Evolutionary conservation across 1,140 invertebrate species (phyloP).

Genomic region (Lasioglossum albipes): DNA sequence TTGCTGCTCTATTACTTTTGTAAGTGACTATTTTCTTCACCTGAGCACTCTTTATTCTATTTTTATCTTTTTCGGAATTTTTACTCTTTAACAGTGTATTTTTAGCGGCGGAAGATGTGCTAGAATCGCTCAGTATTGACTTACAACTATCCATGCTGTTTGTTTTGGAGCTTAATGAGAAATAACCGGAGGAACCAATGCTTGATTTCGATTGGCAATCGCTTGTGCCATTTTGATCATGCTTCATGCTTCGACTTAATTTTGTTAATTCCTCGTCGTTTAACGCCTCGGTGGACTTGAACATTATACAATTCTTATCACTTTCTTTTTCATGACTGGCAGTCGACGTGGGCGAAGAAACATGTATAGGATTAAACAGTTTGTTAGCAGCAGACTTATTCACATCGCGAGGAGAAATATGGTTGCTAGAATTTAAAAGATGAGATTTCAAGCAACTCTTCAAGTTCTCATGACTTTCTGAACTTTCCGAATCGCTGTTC

Average conservation of each 20-base stretch:
- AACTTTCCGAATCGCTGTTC: conserved; percentile 71
- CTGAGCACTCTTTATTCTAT: conserved; percentile 83
- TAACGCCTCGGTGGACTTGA: not conserved
- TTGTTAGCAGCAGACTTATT: conserved; percentile 46
- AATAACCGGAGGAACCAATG: conserved; percentile 53
- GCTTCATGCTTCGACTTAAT: conserved; percentile 14
- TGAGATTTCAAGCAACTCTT: conserved; percentile 67
- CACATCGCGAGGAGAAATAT: conserved; percentile 35
- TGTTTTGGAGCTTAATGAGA: conserved; percentile 69
- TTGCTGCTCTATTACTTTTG: conserved; percentile 81
- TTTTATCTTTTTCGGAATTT: conserved; percentile 69
- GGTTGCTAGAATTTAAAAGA: conserved; percentile 57
- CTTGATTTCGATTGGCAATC: conserved; percentile 52
- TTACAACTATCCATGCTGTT: conserved; percentile 74
- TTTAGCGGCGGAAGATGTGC: conserved; percentile 63
- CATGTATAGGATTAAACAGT: conserved; percentile 16
- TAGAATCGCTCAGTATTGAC: conserved; percentile 70
- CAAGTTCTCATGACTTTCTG: conserved; percentile 70
- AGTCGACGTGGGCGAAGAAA: not conserved
- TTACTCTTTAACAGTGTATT: conserved; percentile 39
- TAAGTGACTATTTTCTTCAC: conserved; percentile 75
- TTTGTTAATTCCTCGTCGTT: conserved; percentile 6
- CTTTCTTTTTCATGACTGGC: not conserved
- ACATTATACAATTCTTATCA: not conserved
- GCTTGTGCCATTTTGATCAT: conserved; percentile 39